Base-by-base conservation (phyloP, 2,113 vertebrate genomes). In the Lanius collurio region DNA sequence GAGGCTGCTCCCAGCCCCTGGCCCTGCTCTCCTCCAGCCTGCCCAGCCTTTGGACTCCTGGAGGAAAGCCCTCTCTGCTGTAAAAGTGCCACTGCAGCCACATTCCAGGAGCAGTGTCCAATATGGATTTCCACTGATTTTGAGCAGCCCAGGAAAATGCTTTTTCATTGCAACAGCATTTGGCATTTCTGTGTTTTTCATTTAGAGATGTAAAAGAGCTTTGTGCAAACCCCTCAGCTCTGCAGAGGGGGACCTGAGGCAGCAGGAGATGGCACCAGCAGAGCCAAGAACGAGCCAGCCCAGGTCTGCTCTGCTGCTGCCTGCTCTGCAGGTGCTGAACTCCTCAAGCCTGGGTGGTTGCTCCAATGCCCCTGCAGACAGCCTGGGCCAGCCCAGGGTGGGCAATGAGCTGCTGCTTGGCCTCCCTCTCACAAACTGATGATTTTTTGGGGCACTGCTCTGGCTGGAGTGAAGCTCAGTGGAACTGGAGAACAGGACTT, bases 251-350 rank as follows among this genome's bases (percentile, higher is more conserved):
- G 9, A 65, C 15, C 78, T 37, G 63, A 77, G 90, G 82, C 55
- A 14, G 4, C 0, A 26, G 75, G 47, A 23, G 28, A 4, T 20
- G 49, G 50, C 55, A 55, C 3, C 2, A 1, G 39, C 0, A 69
- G 52, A 87, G 67, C 44, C 74, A 73, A 14, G 41, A 31, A 37
- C 3, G 19, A 80, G 27, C 42, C 28, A 80, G 31, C 28, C 44
- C 63, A 73, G 44, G 8, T 17, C 27, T 70, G 76, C 83, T 47
- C 19, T 90, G 50, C 64, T 63, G 56, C 10, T 35, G 33, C 78
- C 20, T 10, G 37, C 56, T 5, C 26, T 86, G 42, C 79, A 59
- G 68, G 13, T 6, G 41, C 28, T 21, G 26, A 41, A 37, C 30
- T 49, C 57, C 19, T 3, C 5, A n/a, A 26, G 24, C 68, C 85